Evolutionary conservation across 2,113 vertebrate genomes (phyloP).

Genomic region (Chaetura pelagica): DNA sequence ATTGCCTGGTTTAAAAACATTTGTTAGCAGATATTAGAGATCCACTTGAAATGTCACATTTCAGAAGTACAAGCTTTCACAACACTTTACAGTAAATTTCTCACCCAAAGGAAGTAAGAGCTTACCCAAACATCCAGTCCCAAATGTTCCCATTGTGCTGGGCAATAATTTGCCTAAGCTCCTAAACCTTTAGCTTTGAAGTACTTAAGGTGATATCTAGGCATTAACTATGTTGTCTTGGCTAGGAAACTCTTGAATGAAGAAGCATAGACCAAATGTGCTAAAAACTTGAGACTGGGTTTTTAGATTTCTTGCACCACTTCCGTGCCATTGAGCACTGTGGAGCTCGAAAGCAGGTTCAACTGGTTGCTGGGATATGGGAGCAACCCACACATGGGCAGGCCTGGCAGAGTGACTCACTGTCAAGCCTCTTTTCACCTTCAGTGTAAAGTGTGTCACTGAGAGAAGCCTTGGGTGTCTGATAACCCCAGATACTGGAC

Average conservation of each 20-base stretch:
- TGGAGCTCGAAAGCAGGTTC: background rate
- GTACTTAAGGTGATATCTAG: background rate
- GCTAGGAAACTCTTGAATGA: background rate
- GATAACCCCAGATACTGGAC: background rate
- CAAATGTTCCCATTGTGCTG: background rate
- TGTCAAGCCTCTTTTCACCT: background rate
- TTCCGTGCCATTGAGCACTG: background rate
- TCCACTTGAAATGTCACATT: rapidly evolving
- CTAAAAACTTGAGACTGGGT: background rate
- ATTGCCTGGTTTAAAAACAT: background rate
- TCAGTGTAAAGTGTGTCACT: background rate
- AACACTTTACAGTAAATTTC: background rate
- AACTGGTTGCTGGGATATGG: background rate
- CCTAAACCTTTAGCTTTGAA: background rate
- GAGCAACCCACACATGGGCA: background rate
- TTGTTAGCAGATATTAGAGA: background rate
- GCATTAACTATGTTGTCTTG: background rate
- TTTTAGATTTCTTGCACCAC: background rate
- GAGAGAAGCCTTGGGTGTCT: background rate
- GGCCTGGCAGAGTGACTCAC: background rate
- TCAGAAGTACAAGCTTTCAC: background rate
- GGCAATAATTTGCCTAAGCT: background rate
- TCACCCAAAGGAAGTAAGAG: background rate
- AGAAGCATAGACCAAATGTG: background rate
- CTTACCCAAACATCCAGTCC: background rate